phyloP scores from a whole-genome alignment of 2,113 vertebrate species.

The Micronycteris hirsuta region DNA sequence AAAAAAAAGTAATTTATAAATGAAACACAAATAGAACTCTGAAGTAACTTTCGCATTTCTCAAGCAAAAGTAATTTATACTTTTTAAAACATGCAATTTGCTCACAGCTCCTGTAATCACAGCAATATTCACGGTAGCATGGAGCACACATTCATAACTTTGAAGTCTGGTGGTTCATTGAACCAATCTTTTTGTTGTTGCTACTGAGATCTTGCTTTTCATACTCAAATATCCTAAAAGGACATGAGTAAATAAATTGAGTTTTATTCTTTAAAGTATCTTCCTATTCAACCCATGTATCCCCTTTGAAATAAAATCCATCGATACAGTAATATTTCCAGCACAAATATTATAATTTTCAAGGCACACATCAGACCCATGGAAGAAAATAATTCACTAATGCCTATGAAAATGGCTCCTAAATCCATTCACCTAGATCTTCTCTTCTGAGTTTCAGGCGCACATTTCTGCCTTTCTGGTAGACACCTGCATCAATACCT shows the following conservation, averaged over 20 bases:
- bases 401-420: not conserved
- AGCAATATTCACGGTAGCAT: not conserved
- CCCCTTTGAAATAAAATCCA: slow-evolving; percentile 23
- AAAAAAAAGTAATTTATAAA: slow-evolving; percentile 41
- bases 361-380: not conserved
- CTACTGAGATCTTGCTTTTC: slow-evolving; percentile 53
- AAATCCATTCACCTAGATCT: slow-evolving; percentile 1
- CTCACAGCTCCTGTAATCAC: slow-evolving; percentile 20
- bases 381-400: slow-evolving; percentile 31
- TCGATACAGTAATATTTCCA: slow-evolving; percentile 32
- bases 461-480: not conserved
- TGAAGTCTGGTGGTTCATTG: not conserved
- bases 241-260: slow-evolving; percentile 2
- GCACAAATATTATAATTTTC: not conserved
- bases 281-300: slow-evolving; percentile 1
- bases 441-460: not conserved
- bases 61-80: slow-evolving; percentile 39
- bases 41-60: slow-evolving; percentile 54
- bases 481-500: not conserved
- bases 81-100: slow-evolving; percentile 52
- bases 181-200: slow-evolving; percentile 18
- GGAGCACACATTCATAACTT: not conserved
- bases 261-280: not conserved
- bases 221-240: slow-evolving; percentile 12
- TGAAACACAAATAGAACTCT: slow-evolving; percentile 57